Conservation (phyloP, 2,888 invertebrate species). For the Drosophila incognita region DNA sequence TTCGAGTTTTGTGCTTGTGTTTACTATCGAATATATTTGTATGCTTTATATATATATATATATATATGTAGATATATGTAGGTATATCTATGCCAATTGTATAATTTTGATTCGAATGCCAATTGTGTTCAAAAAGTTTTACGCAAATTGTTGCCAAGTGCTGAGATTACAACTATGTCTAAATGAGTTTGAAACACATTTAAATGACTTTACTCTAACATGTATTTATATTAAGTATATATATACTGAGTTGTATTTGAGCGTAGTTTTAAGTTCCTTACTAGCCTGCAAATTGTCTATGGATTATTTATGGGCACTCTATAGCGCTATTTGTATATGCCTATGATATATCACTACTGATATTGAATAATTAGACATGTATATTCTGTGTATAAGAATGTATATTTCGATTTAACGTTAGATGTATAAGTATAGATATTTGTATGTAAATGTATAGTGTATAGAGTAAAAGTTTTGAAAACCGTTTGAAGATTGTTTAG, state of each 20-base stretch:
- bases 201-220: slow-evolving; percentile 31
- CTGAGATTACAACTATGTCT: slow-evolving; percentile 15
- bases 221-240: slow-evolving; percentile 9
- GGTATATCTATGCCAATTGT: slow-evolving; percentile 59
- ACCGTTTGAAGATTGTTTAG: slow-evolving; percentile 71
- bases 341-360: slow-evolving; percentile 66
- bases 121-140: slow-evolving; percentile 67
- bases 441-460: slow-evolving; percentile 33
- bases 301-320: slow-evolving; percentile 27
- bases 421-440: slow-evolving; percentile 38
- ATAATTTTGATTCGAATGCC: slow-evolving; percentile 53
- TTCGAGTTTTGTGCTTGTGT: slow-evolving; percentile 53
- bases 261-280: slow-evolving; percentile 44
- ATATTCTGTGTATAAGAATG: slow-evolving; percentile 34
- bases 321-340: slow-evolving; percentile 29
- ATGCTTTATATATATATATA: slow-evolving; percentile 21
- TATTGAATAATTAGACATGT: slow-evolving; percentile 61
- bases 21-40: slow-evolving; percentile 47
- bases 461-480: slow-evolving; percentile 58
- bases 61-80: background rate
- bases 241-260: slow-evolving; percentile 42
- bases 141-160: slow-evolving; percentile 74
- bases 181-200: slow-evolving; percentile 32
- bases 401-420: slow-evolving; percentile 22
- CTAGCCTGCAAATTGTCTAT: slow-evolving; percentile 39